Evolutionary conservation across 2,888 invertebrate species (phyloP).

Genomic region (Pinctada fucata): DNA sequence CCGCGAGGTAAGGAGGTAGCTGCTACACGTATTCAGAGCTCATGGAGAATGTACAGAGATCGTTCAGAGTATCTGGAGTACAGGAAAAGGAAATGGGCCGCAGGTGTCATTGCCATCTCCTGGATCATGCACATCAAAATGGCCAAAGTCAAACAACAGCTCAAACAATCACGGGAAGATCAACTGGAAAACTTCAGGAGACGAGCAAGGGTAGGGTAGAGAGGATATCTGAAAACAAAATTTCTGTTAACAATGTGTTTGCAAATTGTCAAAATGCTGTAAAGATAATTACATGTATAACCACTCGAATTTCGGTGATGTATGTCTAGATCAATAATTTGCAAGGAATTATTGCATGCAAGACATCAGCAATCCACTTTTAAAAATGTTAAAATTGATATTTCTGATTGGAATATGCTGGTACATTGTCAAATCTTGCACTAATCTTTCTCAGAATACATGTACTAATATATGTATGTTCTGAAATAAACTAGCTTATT

Average conservation of each 20-base stretch:
- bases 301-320: not conserved
- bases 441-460: too few relatives aligned
- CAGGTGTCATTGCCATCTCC: constrained; percentile 75
- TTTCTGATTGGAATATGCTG: too few relatives aligned
- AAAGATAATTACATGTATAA: not conserved
- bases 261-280: not conserved
- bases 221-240: not conserved
- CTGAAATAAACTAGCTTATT: too few relatives aligned
- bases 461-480: too few relatives aligned
- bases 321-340: too few relatives aligned
- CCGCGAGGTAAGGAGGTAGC: constrained; percentile 70
- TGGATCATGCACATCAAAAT: constrained; percentile 77
- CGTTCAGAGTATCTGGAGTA: constrained; percentile 72
- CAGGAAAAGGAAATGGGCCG: constrained; percentile 75
- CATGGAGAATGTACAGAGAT: constrained; percentile 70
- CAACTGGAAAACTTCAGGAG: constrained; percentile 70
- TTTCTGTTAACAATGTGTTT: too few relatives aligned
- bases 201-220: constrained; percentile 65
- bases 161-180: constrained; percentile 66
- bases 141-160: constrained; percentile 70
- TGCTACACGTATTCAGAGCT: constrained; percentile 74
- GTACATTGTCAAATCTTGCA: too few relatives aligned
- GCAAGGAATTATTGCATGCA: too few relatives aligned
- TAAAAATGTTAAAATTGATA: too few relatives aligned
- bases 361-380: too few relatives aligned